Percentiles rank a stretch among this genome's conserved stretches.
Evolutionary conservation across 2,113 vertebrate species (phyloP).

Genomic region (Columba livia): DNA sequence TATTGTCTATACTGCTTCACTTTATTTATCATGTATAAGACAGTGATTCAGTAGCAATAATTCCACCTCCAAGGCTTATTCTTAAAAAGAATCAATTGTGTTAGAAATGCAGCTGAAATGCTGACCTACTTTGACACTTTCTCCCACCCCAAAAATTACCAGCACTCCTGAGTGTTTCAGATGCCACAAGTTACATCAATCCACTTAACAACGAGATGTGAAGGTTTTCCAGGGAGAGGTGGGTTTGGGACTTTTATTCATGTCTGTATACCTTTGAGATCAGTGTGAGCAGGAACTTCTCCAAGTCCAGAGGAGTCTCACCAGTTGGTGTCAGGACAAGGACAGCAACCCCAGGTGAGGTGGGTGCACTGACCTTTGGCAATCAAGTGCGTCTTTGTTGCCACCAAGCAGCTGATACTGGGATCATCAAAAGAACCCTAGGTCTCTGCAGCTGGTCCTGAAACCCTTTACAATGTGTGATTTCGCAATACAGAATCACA

Average conservation of each 20-base stretch:
- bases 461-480: neutral
- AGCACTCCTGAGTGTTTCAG: neutral
- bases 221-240: neutral
- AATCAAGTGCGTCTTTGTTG: neutral
- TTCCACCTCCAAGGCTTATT: neutral
- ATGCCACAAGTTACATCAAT: neutral
- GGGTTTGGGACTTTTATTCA: neutral
- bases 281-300: neutral
- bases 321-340: neutral
- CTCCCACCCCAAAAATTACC: neutral
- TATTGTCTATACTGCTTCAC: neutral
- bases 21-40: neutral
- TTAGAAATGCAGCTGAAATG: neutral
- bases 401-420: neutral
- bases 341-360: neutral
- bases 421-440: neutral
- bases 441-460: neutral
- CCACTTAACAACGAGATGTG: neutral
- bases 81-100: neutral
- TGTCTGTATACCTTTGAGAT: neutral
- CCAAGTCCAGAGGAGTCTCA: neutral
- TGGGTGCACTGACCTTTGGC: too few relatives aligned
- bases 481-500: neutral
- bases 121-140: neutral
- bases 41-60: neutral